Conservation (phyloP, 2,797 vertebrate species). For the Erpetoichthys calabaricus region DNA sequence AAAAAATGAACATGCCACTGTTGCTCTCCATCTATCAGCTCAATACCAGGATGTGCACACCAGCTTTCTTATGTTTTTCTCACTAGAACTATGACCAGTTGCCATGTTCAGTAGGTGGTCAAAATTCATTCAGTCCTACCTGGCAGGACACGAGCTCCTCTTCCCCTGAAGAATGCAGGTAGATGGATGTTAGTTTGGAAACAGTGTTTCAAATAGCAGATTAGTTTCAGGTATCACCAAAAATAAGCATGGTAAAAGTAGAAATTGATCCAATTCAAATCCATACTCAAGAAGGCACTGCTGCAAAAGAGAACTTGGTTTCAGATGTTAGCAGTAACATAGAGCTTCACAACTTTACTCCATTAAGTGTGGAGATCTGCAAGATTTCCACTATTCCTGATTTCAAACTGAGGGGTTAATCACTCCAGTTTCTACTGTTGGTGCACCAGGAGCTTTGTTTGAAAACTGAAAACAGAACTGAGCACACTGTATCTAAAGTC, state of each 20-base stretch:
- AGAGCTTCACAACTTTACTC: too few relatives aligned
- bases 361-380: slow-evolving; percentile 29
- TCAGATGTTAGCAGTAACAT: slow-evolving; percentile 19
- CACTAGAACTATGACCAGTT: too few relatives aligned
- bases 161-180: slow-evolving; percentile 36
- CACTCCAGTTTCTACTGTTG: slow-evolving; percentile 19
- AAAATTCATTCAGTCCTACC: slow-evolving; percentile 16
- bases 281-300: slow-evolving; percentile 15
- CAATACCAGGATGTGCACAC: too few relatives aligned
- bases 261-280: slow-evolving; percentile 33
- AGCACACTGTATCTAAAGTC: too few relatives aligned
- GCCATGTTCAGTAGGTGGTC: slow-evolving; percentile 5
- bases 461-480: too few relatives aligned
- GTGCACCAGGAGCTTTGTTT: too few relatives aligned
- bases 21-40: too few relatives aligned
- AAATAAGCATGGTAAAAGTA: slow-evolving; percentile 36
- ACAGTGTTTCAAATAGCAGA: slow-evolving; percentile 55
- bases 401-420: slow-evolving; percentile 29
- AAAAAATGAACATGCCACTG: too few relatives aligned
- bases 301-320: slow-evolving; percentile 24
- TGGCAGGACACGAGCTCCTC: slow-evolving; percentile 19
- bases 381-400: slow-evolving; percentile 28
- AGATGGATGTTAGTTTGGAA: slow-evolving; percentile 46
- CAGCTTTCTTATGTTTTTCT: too few relatives aligned
- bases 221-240: slow-evolving; percentile 41